Conservation (phyloP, 92 coral and sea anemone genomes). For the Metridium senile region DNA sequence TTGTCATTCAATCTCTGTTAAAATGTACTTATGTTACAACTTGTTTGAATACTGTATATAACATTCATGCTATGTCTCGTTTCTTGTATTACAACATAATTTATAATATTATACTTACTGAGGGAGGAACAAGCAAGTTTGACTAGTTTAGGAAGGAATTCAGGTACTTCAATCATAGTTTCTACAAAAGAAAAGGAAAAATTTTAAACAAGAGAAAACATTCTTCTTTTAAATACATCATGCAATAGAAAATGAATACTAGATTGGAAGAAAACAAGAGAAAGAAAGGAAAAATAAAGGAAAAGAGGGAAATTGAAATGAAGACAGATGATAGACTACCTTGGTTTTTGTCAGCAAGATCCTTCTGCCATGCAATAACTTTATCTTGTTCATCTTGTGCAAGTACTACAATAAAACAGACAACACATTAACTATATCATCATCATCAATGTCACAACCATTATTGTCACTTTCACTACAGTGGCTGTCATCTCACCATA, state of each 20-base stretch:
- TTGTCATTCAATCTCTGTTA: too few relatives aligned
- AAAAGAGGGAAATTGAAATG: background rate
- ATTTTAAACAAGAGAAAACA: background rate
- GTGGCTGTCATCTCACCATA: background rate
- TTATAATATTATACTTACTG: slow-evolving; percentile 52
- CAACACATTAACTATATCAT: background rate
- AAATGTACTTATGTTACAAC: too few relatives aligned
- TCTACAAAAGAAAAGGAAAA: slow-evolving; percentile 39
- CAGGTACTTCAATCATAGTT: slow-evolving; percentile 77
- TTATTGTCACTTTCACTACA: background rate
- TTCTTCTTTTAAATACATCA: background rate
- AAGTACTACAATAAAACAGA: slow-evolving; percentile 45
- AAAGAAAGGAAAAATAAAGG: too few relatives aligned
- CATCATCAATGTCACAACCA: background rate
- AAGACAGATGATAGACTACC: slow-evolving; percentile 34
- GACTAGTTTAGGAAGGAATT: slow-evolving; percentile 86
- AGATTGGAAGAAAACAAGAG: too few relatives aligned
- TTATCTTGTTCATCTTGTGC: slow-evolving; percentile 90
- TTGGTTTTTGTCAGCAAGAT: slow-evolving; percentile 88
- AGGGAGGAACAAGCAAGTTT: slow-evolving; percentile 80
- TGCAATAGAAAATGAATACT: too few relatives aligned
- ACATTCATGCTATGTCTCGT: too few relatives aligned
- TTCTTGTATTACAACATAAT: background rate
- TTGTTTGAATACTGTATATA: too few relatives aligned
- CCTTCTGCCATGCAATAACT: slow-evolving; percentile 66